Evolutionary conservation across 2,888 invertebrate genomes (phyloP), one percentile per base, ranked within the genome.

Genomic region (Sialis lutaria): DNA sequence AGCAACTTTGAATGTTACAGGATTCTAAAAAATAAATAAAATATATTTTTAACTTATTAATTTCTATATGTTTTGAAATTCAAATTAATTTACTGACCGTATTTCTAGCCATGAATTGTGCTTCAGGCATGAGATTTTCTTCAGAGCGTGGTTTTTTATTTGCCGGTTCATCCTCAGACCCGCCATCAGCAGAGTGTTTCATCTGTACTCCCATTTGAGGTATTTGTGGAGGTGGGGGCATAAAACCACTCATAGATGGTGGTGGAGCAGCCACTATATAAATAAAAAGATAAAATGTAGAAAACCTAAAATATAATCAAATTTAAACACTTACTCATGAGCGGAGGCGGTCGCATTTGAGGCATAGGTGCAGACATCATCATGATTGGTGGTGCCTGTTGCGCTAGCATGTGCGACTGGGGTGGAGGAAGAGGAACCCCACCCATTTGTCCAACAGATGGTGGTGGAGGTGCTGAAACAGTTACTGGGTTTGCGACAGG

Each of bases 41-140:
- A 40, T 42, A 50, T 8, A 40, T 31, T 6, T 5, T 30, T 39
- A 40, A 33, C 8, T 8, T 13, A 12, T 4, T 40, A 41, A 6
- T 13, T 22, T 22, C 5, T 9, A 6, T 12, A n/a, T 35, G 35
- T n/a, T 35, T 3, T 10, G 10, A 3, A 35, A 7, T 40, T 5
- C 2, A 10, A 7, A 8, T 40, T 10, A 40, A 3, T 40, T 8
- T 40, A 10, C 12, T 40, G 8, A 73, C 78, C 60, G 77, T 75
- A 61, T 82, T 78, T 55, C 77, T 68, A 8, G 77, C 68, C 51
- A 85, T 66, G 67, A 88, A 92, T 45, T 83, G 79, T 47, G 76
- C 74, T 68, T 97, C 97, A 0, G 95, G 86, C 53, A 96, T 80
- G 6, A 98, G 74, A 42, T 86, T 82, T 59, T 96, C 96, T 64